phyloP scores from a whole-genome alignment of 1,140 invertebrate genomes.

The Aphidius ervi region DNA sequence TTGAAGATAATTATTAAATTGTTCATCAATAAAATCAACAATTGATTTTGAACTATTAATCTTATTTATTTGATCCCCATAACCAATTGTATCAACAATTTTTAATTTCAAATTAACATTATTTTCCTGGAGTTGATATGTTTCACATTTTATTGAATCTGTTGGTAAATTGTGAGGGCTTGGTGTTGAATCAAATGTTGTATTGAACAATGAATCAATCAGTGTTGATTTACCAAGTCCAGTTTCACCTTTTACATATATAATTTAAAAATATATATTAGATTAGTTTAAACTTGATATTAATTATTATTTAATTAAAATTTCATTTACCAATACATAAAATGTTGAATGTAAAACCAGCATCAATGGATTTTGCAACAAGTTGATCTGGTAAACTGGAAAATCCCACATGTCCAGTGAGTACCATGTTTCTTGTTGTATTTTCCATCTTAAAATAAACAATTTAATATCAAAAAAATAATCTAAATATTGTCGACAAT shows the following conservation, averaged over 20 bases:
- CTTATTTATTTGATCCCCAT: slow-evolving; percentile 99
- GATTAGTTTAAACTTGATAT: neutral
- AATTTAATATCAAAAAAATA: no score
- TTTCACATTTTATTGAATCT: slow-evolving; percentile 94
- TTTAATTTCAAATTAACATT: slow-evolving; percentile 96
- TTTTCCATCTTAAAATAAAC: slow-evolving; percentile 61
- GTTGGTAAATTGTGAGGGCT: slow-evolving; percentile 87
- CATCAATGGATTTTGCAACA: slow-evolving; percentile 95
- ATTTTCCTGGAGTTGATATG: slow-evolving; percentile 95
- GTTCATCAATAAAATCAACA: slow-evolving; percentile 96
- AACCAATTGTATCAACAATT: slow-evolving; percentile 96
- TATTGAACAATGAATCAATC: slow-evolving; percentile 99
- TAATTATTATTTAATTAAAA: slow-evolving; percentile 2
- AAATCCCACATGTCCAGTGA: slow-evolving; percentile 96
- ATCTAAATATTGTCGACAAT: no score
- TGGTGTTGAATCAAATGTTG: slow-evolving; percentile 91
- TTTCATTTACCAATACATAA: slow-evolving; percentile 81
- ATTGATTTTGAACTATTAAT: slow-evolving; percentile 97
- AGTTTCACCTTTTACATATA: slow-evolving; percentile 74
- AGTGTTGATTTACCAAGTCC: slow-evolving; percentile 98
- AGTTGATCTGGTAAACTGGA: slow-evolving; percentile 97
- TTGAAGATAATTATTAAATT: slow-evolving; percentile 96
- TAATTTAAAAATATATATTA: neutral
- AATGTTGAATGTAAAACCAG: slow-evolving; percentile 97
- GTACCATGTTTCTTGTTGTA: slow-evolving; percentile 75